A percentile compares a stretch with the other conserved stretches of the same genome.
Conservation (phyloP, 30 jellyfish, hydroid and myxozoan species). For the Aurelia coerulea region DNA sequence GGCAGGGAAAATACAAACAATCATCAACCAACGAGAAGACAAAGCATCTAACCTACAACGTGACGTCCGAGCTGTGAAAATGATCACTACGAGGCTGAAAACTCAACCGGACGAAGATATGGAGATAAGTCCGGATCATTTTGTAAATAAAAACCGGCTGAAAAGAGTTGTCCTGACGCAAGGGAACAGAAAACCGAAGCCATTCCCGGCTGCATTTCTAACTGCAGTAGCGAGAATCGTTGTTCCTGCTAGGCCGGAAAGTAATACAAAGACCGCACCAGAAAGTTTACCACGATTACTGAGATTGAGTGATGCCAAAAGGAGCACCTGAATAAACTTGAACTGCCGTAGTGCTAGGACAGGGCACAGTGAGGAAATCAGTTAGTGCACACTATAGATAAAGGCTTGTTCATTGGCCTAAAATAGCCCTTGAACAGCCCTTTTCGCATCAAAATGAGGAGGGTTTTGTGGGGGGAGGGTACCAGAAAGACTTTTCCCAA, state of each 20-base stretch:
- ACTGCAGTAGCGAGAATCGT: conserved; percentile 52
- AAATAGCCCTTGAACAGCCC: too few relatives aligned
- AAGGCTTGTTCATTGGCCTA: too few relatives aligned
- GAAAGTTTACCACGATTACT: conserved; percentile 49
- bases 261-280: conserved; percentile 9
- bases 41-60: conserved; percentile 22
- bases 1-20: conserved; percentile 38
- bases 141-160: conserved; percentile 38
- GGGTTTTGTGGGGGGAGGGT: too few relatives aligned
- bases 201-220: conserved; percentile 55
- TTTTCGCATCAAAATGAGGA: too few relatives aligned
- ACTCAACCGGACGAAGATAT: conserved; percentile 1
- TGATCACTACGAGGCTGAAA: conserved; percentile 47
- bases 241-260: conserved; percentile 68
- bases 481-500: too few relatives aligned
- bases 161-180: conserved; percentile 38
- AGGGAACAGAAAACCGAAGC: conserved; percentile 17
- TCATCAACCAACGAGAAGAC: conserved; percentile 13
- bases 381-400: too few relatives aligned
- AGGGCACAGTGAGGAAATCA: too few relatives aligned
- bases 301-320: conserved; percentile 25
- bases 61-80: conserved; percentile 54
- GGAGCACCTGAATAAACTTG: neutral
- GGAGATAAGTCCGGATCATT: conserved; percentile 38
- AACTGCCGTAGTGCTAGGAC: neutral